Evolutionary conservation across 2,888 invertebrate species (phyloP).

Genomic region (Diachrysia chrysitis): DNA sequence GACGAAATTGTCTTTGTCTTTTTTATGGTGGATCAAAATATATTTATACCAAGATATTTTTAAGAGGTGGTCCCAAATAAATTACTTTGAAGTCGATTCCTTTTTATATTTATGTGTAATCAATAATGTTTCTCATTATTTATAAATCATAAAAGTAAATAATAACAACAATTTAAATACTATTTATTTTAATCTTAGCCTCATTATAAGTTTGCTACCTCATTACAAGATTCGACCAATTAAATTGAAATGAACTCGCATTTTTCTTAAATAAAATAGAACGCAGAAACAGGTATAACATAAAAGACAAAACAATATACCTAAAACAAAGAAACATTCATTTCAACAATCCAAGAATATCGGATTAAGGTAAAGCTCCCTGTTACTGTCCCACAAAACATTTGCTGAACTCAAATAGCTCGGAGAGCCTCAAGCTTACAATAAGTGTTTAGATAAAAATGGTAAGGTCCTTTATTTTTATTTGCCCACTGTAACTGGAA

Average conservation of each 20-base stretch:
- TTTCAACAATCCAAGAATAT: slow-evolving; percentile 39
- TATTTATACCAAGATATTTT: no score
- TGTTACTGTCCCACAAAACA: slow-evolving; percentile 51
- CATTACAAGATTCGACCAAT: not conserved
- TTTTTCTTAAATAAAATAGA: not conserved
- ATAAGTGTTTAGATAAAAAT: slow-evolving; percentile 57
- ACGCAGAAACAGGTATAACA: not conserved
- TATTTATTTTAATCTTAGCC: no score
- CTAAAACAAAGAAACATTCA: slow-evolving; percentile 16
- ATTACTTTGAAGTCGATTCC: no score
- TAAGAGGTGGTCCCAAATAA: no score
- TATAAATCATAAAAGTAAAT: not conserved
- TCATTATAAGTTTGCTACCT: not conserved
- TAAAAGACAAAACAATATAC: not conserved
- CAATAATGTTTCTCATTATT: not conserved
- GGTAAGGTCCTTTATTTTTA: slow-evolving; percentile 46
- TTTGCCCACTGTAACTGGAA: slow-evolving; percentile 38
- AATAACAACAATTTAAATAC: no score
- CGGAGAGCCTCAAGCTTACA: slow-evolving; percentile 43
- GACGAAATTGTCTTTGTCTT: no score
- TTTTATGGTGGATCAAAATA: no score
- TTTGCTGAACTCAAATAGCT: slow-evolving; percentile 52
- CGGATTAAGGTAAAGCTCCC: slow-evolving; percentile 46
- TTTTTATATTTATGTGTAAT: no score
- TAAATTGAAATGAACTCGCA: not conserved